Percentiles rank a stretch among this genome's conserved stretches.
These are phyloP conservation scores for Caracal caracal DNA, from an alignment of 2,113 vertebrate genomes.

Conservation along the genomic window DNA sequence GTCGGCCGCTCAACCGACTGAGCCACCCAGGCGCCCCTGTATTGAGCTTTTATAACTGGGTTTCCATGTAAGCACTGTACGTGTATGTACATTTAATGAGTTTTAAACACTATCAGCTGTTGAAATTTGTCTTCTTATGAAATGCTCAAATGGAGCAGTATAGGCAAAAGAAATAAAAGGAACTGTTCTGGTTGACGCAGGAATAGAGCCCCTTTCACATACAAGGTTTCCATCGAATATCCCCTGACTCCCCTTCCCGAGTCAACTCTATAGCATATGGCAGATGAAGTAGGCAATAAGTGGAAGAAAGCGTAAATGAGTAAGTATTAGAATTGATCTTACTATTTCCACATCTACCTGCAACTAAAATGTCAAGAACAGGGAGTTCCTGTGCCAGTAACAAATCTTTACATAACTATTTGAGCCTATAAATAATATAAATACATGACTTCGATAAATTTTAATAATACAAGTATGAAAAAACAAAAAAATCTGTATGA, in stretches of 20 bases:
- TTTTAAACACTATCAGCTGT: background rate
- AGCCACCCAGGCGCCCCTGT: too few species aligned
- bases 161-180: background rate
- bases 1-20: too few species aligned
- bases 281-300: background rate
- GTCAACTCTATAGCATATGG: background rate
- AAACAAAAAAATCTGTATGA: background rate
- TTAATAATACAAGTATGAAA: background rate
- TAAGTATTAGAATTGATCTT: background rate
- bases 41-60: background rate
- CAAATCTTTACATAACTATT: background rate
- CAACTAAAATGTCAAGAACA: background rate
- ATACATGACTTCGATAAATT: background rate
- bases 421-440: background rate
- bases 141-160: background rate
- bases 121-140: background rate
- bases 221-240: background rate
- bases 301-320: background rate
- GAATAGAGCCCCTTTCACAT: background rate
- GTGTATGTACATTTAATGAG: background rate
- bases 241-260: background rate
- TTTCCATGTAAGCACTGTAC: background rate
- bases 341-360: background rate
- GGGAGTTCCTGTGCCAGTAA: background rate
- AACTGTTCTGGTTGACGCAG: background rate